A percentile compares a stretch with the other conserved stretches of the same genome.
These are phyloP conservation scores for Synaphobranchus kaupii DNA, from an alignment of 2,797 vertebrate species.

Conservation along the genomic window DNA sequence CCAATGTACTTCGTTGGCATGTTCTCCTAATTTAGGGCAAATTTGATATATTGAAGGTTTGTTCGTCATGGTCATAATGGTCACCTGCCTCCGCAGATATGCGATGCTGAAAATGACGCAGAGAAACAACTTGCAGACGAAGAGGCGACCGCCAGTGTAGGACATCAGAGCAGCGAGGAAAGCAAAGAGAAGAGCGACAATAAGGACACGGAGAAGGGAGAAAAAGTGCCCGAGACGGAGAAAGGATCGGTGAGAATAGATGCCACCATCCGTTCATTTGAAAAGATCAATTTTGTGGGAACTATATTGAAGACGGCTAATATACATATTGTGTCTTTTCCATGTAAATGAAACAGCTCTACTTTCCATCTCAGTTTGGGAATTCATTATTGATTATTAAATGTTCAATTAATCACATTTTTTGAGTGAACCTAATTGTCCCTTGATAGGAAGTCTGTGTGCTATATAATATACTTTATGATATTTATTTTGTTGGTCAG, in stretches of 20 bases:
- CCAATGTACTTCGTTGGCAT: too few relatives aligned
- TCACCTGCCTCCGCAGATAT: conserved; percentile 66
- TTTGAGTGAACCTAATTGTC: neutral
- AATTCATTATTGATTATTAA: neutral
- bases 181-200: conserved; percentile 41
- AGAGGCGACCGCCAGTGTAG: conserved; percentile 52
- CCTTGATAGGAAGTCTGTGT: neutral
- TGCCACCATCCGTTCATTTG: neutral
- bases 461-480: neutral
- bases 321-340: neutral
- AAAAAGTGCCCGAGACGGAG: conserved; percentile 36
- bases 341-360: neutral
- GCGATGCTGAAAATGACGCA: conserved; percentile 66
- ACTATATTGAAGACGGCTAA: neutral
- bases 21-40: too few relatives aligned
- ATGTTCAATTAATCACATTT: neutral
- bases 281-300: neutral
- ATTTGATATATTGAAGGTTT: neutral
- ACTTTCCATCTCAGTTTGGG: neutral
- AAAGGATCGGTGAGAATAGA: conserved; percentile 52
- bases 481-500: conserved; percentile 65
- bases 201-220: conserved; percentile 35
- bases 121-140: conserved; percentile 59
- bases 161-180: conserved; percentile 31
- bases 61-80: neutral